phyloP scores from a whole-genome alignment of 2,888 invertebrate genomes.

The Epinotia demarniana region DNA sequence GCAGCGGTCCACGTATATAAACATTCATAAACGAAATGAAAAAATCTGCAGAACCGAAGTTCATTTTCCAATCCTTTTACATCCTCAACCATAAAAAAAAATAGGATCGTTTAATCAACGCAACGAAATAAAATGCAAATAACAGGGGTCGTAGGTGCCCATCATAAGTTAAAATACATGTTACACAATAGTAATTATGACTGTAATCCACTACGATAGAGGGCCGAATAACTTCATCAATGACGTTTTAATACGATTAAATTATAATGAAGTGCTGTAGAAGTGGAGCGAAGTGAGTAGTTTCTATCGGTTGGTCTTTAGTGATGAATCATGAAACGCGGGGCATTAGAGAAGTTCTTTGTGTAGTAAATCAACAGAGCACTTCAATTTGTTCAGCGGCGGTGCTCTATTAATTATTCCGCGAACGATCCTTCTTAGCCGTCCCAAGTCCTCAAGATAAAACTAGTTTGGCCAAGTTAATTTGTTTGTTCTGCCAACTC shows the following conservation, averaged over 20 bases:
- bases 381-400: slow-evolving; percentile 51
- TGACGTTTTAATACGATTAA: slow-evolving; percentile 9
- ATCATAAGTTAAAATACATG: slow-evolving; percentile 31
- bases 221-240: slow-evolving; percentile 29
- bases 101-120: neutral
- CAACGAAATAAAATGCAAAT: slow-evolving; percentile 23
- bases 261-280: slow-evolving; percentile 22
- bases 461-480: slow-evolving; percentile 41
- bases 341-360: slow-evolving; percentile 44
- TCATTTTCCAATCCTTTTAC: neutral
- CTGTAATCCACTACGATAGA: slow-evolving; percentile 18
- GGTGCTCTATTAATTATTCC: slow-evolving; percentile 53
- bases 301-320: slow-evolving; percentile 46
- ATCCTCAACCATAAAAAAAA: neutral
- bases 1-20: slow-evolving; percentile 13
- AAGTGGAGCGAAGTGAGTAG: slow-evolving; percentile 32
- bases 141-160: slow-evolving; percentile 23
- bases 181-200: slow-evolving; percentile 19
- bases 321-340: slow-evolving; percentile 48
- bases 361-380: slow-evolving; percentile 49
- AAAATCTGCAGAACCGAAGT: neutral
- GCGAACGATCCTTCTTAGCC: slow-evolving; percentile 46
- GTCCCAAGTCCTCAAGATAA: slow-evolving; percentile 31
- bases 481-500: slow-evolving; percentile 40
- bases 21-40: slow-evolving; percentile 17